Evolutionary conservation across 2,113 vertebrate species (phyloP).

Genomic region (Psilopsiagon aymara): DNA sequence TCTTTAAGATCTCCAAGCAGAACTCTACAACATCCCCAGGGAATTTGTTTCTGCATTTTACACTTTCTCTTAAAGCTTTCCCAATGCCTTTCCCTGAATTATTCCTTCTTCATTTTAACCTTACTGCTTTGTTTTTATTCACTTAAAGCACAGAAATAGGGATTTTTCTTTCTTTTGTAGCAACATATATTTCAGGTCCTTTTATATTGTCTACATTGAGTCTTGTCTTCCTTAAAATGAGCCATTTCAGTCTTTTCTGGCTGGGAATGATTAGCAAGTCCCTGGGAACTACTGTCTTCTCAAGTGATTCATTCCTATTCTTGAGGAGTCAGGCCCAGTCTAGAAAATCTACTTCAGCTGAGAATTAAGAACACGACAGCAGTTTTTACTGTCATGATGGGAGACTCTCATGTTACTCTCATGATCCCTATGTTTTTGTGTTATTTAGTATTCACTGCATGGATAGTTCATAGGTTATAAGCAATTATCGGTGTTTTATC

Average conservation of each 20-base stretch:
- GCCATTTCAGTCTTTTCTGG: neutral
- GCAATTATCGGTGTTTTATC: neutral
- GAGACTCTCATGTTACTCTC: neutral
- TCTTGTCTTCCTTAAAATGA: neutral
- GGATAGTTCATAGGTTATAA: neutral
- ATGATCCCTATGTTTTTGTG: neutral
- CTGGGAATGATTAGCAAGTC: neutral
- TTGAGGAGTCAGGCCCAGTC: neutral
- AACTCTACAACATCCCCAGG: neutral
- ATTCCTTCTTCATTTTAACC: neutral
- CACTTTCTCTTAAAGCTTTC: neutral
- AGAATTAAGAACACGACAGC: neutral
- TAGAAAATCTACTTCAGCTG: neutral
- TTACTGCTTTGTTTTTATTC: neutral
- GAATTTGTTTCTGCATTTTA: neutral
- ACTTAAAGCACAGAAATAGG: neutral
- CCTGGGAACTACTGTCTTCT: neutral
- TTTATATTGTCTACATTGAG: neutral
- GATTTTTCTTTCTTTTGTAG: neutral
- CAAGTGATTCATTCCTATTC: neutral
- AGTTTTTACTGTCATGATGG: neutral
- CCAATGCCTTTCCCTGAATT: neutral
- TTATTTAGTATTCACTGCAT: neutral
- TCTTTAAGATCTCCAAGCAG: neutral
- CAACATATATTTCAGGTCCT: neutral